Conservation (phyloP, 2,888 invertebrate genomes). For the Drosophila ezoana region DNA sequence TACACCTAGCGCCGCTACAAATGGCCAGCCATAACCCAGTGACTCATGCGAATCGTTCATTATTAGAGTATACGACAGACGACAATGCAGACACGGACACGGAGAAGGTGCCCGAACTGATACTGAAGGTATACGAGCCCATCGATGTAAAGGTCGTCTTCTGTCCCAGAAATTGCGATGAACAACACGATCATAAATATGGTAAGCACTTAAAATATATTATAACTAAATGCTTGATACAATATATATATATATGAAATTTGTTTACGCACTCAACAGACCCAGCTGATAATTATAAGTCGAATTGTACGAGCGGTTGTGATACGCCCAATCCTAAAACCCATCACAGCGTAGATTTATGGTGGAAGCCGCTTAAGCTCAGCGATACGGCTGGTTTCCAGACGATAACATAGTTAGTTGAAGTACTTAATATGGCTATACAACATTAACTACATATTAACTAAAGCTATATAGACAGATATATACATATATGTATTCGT, state of each 20-base stretch:
- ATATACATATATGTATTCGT: constrained; percentile 13
- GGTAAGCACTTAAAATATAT: constrained; percentile 50
- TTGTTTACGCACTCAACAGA: constrained; percentile 35
- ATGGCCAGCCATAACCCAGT: constrained; percentile 59
- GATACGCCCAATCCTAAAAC: constrained; percentile 37
- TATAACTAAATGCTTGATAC: neutral
- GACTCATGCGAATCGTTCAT: constrained; percentile 67
- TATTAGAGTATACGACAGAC: constrained; percentile 40
- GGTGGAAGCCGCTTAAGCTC: constrained; percentile 62
- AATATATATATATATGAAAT: neutral
- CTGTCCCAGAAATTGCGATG: constrained; percentile 72
- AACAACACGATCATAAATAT: constrained; percentile 74
- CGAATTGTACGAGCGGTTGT: constrained; percentile 52
- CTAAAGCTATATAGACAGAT: constrained; percentile 15
- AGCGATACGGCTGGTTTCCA: constrained; percentile 57
- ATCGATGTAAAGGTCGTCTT: constrained; percentile 78
- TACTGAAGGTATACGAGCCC: constrained; percentile 73
- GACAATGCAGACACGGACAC: constrained; percentile 21
- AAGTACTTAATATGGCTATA: constrained; percentile 30
- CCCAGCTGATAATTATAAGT: constrained; percentile 68
- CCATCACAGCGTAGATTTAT: constrained; percentile 64
- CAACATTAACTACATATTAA: constrained; percentile 38
- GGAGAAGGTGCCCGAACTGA: constrained; percentile 73
- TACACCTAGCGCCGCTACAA: constrained; percentile 58
- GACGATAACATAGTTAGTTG: constrained; percentile 38